These are phyloP conservation scores for Clangula hyemalis DNA, from an alignment of 2,797 vertebrate species.

Conservation along the genomic window DNA sequence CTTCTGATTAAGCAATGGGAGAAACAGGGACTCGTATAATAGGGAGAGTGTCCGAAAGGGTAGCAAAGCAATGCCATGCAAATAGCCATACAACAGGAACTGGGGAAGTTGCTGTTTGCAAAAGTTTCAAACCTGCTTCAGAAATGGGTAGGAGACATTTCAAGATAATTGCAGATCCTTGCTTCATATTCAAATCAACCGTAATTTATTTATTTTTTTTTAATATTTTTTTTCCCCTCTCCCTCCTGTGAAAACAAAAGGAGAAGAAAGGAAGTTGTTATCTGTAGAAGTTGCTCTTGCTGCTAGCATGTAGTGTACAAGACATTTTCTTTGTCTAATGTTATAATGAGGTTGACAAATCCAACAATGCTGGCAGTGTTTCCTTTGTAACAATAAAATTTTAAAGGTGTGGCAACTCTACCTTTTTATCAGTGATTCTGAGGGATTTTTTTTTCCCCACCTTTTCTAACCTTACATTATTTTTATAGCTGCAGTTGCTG, in stretches of 20 bases:
- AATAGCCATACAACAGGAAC: background rate
- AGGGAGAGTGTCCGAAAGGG: background rate
- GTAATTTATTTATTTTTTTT: background rate
- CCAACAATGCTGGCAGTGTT: background rate
- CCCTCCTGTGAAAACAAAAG: background rate
- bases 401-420: background rate
- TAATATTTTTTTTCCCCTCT: background rate
- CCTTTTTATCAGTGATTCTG: background rate
- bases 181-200: background rate
- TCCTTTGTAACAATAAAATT: background rate
- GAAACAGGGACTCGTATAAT: background rate
- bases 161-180: background rate
- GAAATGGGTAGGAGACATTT: background rate
- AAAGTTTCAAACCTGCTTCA: background rate
- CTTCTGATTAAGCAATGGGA: background rate
- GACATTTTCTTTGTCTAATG: background rate
- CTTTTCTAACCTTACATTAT: background rate
- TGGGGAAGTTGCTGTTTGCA: background rate
- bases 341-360: background rate
- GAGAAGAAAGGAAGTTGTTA: background rate
- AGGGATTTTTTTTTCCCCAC: background rate
- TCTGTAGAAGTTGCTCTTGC: background rate
- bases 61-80: rapidly evolving
- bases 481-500: background rate
- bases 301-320: background rate